Conservation (phyloP, 1,140 invertebrate genomes). For the Aphis gossypii region DNA sequence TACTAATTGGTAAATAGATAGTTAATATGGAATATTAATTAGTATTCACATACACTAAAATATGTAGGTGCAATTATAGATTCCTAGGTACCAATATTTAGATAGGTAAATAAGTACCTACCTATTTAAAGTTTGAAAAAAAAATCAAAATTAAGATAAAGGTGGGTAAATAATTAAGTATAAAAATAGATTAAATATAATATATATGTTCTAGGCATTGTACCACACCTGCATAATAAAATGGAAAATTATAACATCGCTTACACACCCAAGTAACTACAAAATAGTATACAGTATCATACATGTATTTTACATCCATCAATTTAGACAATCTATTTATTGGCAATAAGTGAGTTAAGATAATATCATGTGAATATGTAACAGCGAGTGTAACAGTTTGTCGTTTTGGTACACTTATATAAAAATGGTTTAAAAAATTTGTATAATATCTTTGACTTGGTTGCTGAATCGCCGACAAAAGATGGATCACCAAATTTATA, state of each 20-base stretch:
- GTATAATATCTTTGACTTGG: not conserved
- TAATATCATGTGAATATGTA: not conserved
- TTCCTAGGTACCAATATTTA: too few species aligned
- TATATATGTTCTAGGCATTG: not conserved
- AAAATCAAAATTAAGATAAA: not conserved
- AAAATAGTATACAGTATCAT: not conserved
- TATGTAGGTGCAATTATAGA: not conserved
- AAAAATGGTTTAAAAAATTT: not conserved
- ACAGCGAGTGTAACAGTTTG: not conserved
- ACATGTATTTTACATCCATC: not conserved
- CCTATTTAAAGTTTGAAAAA: not conserved
- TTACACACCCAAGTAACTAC: not conserved
- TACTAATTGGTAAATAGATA: not conserved
- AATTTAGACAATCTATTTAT: not conserved
- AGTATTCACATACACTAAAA: not conserved
- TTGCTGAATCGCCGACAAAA: not conserved
- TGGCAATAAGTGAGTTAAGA: not conserved
- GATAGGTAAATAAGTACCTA: too few species aligned
- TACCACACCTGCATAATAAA: conserved; percentile 15
- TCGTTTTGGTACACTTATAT: not conserved
- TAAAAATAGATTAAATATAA: not conserved
- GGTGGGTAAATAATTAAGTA: not conserved
- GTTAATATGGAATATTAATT: not conserved
- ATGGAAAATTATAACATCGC: not conserved
- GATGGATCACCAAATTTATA: not conserved